Percentiles rank a stretch among this genome's conserved stretches.
Conservation (phyloP, 1,140 invertebrate species). For the Uloborus diversus region DNA sequence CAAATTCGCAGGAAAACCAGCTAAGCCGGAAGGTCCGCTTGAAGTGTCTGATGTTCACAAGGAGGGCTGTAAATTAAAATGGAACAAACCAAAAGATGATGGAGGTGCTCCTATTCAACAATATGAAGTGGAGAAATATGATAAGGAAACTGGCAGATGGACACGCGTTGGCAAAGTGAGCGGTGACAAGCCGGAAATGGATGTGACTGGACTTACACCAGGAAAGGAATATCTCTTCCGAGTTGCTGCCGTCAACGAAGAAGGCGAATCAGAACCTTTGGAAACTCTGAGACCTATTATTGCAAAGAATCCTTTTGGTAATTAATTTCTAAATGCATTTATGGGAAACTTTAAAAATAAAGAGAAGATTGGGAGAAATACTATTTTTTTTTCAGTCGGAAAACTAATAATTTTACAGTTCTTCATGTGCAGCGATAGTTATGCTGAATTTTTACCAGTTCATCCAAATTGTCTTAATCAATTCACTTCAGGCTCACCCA, state of each 20-base stretch:
- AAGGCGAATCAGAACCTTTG: slow-evolving; percentile 95
- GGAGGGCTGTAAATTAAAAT: slow-evolving; percentile 84
- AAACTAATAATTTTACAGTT: too few species aligned
- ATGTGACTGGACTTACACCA: slow-evolving; percentile 89
- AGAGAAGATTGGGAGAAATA: too few species aligned
- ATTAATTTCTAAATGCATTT: too few species aligned
- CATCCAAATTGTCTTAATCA: too few species aligned
- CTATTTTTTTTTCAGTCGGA: too few species aligned
- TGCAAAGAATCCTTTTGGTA: slow-evolving; percentile 91
- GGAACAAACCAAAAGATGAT: slow-evolving; percentile 90
- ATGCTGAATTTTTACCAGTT: too few species aligned
- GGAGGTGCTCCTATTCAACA: slow-evolving; percentile 94
- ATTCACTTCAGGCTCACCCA: too few species aligned
- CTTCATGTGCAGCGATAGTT: too few species aligned
- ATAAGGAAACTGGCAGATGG: slow-evolving; percentile 91
- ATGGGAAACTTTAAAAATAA: too few species aligned
- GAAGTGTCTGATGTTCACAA: slow-evolving; percentile 87
- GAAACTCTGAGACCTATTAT: slow-evolving; percentile 83
- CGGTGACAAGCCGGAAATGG: slow-evolving; percentile 78
- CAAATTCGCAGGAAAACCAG: slow-evolving; percentile 70
- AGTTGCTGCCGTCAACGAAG: slow-evolving; percentile 95
- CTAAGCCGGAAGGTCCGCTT: slow-evolving; percentile 86
- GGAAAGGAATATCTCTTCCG: slow-evolving; percentile 96
- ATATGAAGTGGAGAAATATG: slow-evolving; percentile 97
- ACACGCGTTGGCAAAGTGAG: slow-evolving; percentile 89